A percentile compares a stretch with the other conserved stretches of the same genome.
phyloP scores from a whole-genome alignment of 2,113 vertebrate genomes.

The Diglossa brunneiventris region DNA sequence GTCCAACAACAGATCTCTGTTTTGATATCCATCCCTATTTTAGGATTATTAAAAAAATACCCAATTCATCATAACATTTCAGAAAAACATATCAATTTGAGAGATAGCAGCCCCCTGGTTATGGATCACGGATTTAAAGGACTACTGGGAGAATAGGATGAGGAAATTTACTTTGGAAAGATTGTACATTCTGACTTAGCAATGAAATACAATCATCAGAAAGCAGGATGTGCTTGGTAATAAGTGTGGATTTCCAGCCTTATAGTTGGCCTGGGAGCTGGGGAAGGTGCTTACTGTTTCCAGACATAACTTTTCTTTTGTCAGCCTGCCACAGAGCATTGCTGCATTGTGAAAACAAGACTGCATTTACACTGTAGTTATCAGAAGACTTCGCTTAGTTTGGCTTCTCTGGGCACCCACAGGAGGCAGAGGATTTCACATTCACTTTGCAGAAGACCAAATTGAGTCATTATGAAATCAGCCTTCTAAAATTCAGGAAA shows the following conservation, averaged over 20 bases:
- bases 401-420: background rate
- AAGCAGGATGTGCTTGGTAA: background rate
- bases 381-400: background rate
- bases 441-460: background rate
- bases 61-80: background rate
- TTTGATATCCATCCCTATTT: background rate
- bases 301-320: background rate
- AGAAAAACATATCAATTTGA: background rate
- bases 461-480: background rate
- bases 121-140: background rate
- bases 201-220: background rate
- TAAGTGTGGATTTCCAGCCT: background rate
- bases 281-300: background rate
- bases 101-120: background rate
- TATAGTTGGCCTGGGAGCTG: background rate
- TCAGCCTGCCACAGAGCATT: background rate
- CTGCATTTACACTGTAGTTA: background rate
- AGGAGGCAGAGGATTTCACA: background rate
- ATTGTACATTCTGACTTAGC: background rate
- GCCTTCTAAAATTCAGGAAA: background rate
- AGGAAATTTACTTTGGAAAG: background rate
- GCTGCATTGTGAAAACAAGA: background rate
- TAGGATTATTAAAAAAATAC: background rate
- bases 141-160: background rate
- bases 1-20: slow-evolving; percentile 7